Conservation (phyloP, 2,888 invertebrate species). For the Nomada lathburiana region DNA sequence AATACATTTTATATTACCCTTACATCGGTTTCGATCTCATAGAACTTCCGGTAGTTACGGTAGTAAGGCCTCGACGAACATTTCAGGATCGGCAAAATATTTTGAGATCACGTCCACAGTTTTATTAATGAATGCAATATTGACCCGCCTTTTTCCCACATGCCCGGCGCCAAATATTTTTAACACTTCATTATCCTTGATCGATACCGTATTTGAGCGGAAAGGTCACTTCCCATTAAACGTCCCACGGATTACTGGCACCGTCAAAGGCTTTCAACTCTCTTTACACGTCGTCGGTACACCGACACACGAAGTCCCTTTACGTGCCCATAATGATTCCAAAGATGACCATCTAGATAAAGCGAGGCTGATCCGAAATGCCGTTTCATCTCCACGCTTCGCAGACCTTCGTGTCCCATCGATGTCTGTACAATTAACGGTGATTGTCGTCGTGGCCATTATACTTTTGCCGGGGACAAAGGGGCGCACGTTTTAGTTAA, state of each 20-base stretch:
- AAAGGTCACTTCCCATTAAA: conserved; percentile 5
- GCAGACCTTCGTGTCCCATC: conserved; percentile 25
- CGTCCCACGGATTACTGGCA: not conserved
- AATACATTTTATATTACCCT: too few relatives aligned
- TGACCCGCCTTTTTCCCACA: too few relatives aligned
- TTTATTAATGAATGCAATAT: too few relatives aligned
- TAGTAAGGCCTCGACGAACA: too few relatives aligned
- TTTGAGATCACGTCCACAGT: too few relatives aligned
- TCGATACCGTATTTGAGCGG: not conserved
- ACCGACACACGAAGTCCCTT: conserved; percentile 15
- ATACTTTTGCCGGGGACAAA: conserved; percentile 36
- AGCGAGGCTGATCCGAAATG: conserved; percentile 10
- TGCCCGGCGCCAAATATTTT: too few relatives aligned
- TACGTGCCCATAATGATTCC: conserved; percentile 25
- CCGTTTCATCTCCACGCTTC: conserved; percentile 29
- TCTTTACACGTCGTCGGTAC: not conserved
- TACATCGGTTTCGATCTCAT: too few relatives aligned
- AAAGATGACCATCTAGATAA: conserved; percentile 22
- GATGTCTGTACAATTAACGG: conserved; percentile 54
- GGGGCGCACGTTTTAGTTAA: conserved; percentile 62
- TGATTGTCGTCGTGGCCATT: conserved; percentile 52
- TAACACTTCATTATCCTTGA: too few relatives aligned
- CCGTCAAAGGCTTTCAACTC: not conserved
- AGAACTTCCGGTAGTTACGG: too few relatives aligned
- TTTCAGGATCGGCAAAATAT: too few relatives aligned